These are phyloP conservation scores for Pinna nobilis DNA, from an alignment of 1,140 invertebrate genomes.

Conservation along the genomic window DNA sequence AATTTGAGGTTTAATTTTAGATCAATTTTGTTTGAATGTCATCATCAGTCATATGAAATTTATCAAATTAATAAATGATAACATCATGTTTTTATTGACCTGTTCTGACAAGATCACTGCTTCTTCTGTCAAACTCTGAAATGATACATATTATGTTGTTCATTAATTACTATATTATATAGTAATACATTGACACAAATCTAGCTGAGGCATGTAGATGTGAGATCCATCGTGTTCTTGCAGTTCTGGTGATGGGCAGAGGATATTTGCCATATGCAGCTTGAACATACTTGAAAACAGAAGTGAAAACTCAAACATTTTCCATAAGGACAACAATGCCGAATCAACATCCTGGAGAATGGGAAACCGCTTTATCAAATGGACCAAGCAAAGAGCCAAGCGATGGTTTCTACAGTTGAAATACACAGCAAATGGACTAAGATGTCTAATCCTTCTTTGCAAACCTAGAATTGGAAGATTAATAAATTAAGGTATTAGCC, in stretches of 20 bases:
- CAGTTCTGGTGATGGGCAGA: constrained; percentile 15
- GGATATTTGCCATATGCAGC: constrained; percentile 27
- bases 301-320: constrained; percentile 36
- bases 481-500: not conserved
- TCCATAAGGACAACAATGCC: constrained; percentile 32
- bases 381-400: constrained; percentile 31
- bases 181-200: constrained; percentile 13
- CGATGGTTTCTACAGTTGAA: constrained; percentile 39
- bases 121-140: not conserved
- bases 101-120: not conserved
- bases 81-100: not conserved
- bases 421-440: constrained; percentile 21
- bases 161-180: not conserved
- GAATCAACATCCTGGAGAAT: constrained; percentile 24
- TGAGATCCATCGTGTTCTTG: constrained; percentile 31
- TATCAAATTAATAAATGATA: not conserved
- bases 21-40: not conserved
- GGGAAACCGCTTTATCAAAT: constrained; percentile 25
- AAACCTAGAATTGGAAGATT: constrained; percentile 21
- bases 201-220: constrained; percentile 17
- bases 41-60: not conserved
- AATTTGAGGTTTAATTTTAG: not conserved
- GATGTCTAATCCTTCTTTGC: constrained; percentile 31
- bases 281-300: constrained; percentile 22
- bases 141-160: not conserved